Evolutionary conservation across 2,797 vertebrate genomes (phyloP).

Genomic region (Vespertilio murinus): DNA sequence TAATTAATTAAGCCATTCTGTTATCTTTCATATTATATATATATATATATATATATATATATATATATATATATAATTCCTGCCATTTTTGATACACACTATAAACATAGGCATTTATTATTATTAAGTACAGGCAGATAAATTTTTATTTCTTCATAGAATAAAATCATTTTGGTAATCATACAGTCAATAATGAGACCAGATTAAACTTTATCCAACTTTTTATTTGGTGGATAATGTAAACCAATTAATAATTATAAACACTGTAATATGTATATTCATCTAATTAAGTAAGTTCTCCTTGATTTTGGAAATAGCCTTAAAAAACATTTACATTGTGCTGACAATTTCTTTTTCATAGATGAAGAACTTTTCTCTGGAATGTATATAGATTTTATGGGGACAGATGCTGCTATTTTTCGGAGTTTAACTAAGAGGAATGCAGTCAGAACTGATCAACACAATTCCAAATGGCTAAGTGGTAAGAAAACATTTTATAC

Average conservation of each 20-base stretch:
- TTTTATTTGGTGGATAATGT: not conserved
- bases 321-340: not conserved
- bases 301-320: not conserved
- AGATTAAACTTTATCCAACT: not conserved
- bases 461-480: constrained; percentile 99
- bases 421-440: constrained; percentile 96
- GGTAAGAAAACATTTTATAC: constrained; percentile 85
- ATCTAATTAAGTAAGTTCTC: not conserved
- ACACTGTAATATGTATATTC: not conserved
- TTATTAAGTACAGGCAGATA: not conserved
- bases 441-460: constrained; percentile 96
- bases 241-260: not conserved
- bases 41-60: too few species aligned
- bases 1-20: not conserved
- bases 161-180: not conserved
- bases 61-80: not conserved
- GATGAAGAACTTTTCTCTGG: constrained; percentile 98
- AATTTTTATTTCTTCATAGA: not conserved
- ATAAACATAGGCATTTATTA: not conserved
- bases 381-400: constrained; percentile 99
- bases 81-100: not conserved
- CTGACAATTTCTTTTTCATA: constrained; percentile 73
- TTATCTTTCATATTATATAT: not conserved
- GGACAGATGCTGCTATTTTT: constrained; percentile 97
- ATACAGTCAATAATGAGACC: not conserved